phyloP scores from a whole-genome alignment of 1,140 invertebrate species.

The Cydia splendana region DNA sequence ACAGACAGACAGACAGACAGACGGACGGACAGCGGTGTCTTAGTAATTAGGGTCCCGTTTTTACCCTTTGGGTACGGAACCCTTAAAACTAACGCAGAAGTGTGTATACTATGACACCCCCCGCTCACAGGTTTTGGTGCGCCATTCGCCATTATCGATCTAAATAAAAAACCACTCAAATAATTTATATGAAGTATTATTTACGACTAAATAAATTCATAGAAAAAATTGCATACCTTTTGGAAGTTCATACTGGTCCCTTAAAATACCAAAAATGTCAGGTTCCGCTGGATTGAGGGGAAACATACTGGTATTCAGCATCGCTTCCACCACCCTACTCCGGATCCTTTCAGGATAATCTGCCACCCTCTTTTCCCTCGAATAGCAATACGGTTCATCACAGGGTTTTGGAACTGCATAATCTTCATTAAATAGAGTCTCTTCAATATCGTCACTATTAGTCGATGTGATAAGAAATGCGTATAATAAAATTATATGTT shows the following conservation, averaged over 20 bases:
- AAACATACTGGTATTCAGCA: constrained; percentile 54
- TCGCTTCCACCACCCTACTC: constrained; percentile 57
- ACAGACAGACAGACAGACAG: too few relatives aligned
- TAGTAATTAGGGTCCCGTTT: too few relatives aligned
- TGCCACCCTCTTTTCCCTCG: constrained; percentile 42
- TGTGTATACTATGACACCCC: too few relatives aligned
- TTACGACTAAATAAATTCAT: too few relatives aligned
- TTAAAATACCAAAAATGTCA: constrained; percentile 54
- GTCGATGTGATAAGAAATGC: constrained; percentile 7
- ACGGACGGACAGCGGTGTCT: too few relatives aligned
- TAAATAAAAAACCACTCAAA: too few relatives aligned
- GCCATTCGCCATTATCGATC: too few relatives aligned
- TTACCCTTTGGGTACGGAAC: too few relatives aligned
- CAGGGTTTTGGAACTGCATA: constrained; percentile 47
- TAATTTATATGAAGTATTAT: too few relatives aligned
- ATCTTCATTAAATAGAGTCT: constrained; percentile 39
- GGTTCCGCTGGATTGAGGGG: constrained; percentile 42
- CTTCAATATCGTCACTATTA: constrained; percentile 36
- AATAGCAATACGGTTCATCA: constrained; percentile 41
- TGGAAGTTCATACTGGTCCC: constrained; percentile 61
- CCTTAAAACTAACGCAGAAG: too few relatives aligned
- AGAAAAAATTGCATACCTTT: constrained; percentile 46
- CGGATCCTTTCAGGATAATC: constrained; percentile 36
- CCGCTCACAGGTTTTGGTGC: too few relatives aligned
- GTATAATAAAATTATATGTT: constrained; percentile 4